phyloP scores from a whole-genome alignment of 2,888 invertebrate genomes.

The Eupithecia tripunctaria region DNA sequence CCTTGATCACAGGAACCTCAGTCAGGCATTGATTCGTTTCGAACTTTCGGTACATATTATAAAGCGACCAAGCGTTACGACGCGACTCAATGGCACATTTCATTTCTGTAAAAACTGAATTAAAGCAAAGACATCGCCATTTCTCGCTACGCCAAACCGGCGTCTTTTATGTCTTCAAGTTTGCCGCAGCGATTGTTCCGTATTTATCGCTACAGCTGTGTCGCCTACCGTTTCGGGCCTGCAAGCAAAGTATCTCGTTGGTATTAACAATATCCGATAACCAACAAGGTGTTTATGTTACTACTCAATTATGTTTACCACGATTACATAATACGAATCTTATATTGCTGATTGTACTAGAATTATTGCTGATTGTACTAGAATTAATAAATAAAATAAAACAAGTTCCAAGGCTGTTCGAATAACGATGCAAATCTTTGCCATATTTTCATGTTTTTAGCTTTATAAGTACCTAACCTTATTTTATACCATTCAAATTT shows the following conservation, averaged over 20 bases:
- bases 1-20: neutral
- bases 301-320: neutral
- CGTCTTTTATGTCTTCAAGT: neutral
- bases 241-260: conserved; percentile 12
- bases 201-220: conserved; percentile 12
- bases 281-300: neutral
- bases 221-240: neutral
- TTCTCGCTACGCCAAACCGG: neutral
- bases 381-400: neutral
- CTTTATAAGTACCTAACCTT: too few species aligned
- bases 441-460: too few species aligned
- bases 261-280: conserved; percentile 4
- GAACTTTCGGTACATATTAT: neutral
- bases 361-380: neutral
- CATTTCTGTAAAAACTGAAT: neutral
- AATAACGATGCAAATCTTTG: neutral
- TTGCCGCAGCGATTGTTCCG: conserved; percentile 12
- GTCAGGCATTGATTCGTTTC: neutral
- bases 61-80: neutral
- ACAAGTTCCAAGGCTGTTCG: neutral
- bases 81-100: neutral
- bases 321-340: neutral
- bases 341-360: neutral
- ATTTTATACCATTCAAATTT: neutral
- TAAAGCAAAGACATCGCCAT: neutral